phyloP scores from a whole-genome alignment of 2,113 vertebrate genomes.

The Pedetes capensis region DNA sequence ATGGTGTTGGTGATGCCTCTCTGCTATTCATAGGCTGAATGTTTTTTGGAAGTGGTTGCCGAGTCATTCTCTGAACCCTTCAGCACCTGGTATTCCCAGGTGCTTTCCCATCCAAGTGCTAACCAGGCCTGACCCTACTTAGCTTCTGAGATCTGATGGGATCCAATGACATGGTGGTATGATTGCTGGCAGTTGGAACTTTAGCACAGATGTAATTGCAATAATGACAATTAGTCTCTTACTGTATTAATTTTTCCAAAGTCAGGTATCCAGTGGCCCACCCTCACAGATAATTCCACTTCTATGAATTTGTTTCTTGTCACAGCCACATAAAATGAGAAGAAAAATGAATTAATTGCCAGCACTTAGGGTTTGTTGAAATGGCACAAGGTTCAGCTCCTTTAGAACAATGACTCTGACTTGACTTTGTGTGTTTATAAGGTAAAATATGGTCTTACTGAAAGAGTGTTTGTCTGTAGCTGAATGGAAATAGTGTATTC shows the following conservation, averaged over 20 bases:
- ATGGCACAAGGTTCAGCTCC: slow-evolving; percentile 66
- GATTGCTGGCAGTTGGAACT: too few relatives aligned
- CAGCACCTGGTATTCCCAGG: too few relatives aligned
- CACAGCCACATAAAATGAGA: slow-evolving; percentile 65
- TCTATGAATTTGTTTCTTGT: slow-evolving; percentile 79
- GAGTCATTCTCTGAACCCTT: too few relatives aligned
- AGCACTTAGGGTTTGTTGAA: slow-evolving; percentile 66
- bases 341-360: slow-evolving; percentile 79
- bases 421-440: slow-evolving; percentile 59
- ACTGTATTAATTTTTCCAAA: slow-evolving; percentile 58
- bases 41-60: too few relatives aligned
- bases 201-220: not conserved
- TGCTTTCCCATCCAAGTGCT: too few relatives aligned
- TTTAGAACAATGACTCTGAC: slow-evolving; percentile 72
- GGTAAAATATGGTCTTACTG: slow-evolving; percentile 71
- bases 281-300: slow-evolving; percentile 60
- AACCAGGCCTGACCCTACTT: too few relatives aligned
- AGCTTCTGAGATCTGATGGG: too few relatives aligned
- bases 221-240: slow-evolving; percentile 30
- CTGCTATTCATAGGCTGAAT: too few relatives aligned
- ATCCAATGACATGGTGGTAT: too few relatives aligned
- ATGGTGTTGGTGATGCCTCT: too few relatives aligned
- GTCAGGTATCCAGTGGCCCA: slow-evolving; percentile 72
- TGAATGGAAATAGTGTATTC: slow-evolving; percentile 48
- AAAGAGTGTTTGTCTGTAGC: slow-evolving; percentile 49